Conservation (phyloP, 1,140 invertebrate genomes). For the Leguminivora glycinivorella region DNA sequence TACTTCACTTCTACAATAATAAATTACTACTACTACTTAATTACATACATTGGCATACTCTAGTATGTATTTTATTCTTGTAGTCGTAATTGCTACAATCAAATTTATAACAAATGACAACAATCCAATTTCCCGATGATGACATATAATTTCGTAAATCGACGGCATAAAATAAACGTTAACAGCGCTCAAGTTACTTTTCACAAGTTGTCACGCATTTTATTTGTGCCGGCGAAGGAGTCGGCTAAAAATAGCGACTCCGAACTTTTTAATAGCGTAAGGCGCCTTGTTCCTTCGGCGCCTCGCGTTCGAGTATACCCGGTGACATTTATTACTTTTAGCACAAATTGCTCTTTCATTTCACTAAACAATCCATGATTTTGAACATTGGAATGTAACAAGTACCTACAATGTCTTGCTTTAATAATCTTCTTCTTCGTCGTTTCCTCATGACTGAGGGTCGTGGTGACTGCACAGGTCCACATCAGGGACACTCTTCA, state of each 20-base stretch:
- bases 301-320: constrained; percentile 58
- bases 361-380: constrained; percentile 45
- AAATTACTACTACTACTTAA: too few species aligned
- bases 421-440: constrained; percentile 6
- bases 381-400: constrained; percentile 44
- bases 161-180: constrained; percentile 11
- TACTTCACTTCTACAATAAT: too few species aligned
- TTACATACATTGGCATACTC: not conserved
- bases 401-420: too few species aligned
- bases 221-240: constrained; percentile 45
- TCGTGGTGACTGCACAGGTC: too few species aligned
- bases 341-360: constrained; percentile 61
- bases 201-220: constrained; percentile 64
- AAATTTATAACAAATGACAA: constrained; percentile 3
- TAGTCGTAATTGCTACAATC: not conserved
- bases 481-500: too few species aligned
- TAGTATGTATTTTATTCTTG: not conserved
- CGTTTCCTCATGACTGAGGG: too few species aligned
- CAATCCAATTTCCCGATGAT: not conserved
- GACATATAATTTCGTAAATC: constrained; percentile 9
- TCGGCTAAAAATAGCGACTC: constrained; percentile 68
- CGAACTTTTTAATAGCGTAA: constrained; percentile 69
- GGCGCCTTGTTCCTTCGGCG: constrained; percentile 49
- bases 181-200: constrained; percentile 39
- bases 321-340: constrained; percentile 71